Percentiles rank a stretch among this genome's conserved stretches.
Evolutionary conservation across 2,113 vertebrate species (phyloP).

Genomic region (Callipepla californica): DNA sequence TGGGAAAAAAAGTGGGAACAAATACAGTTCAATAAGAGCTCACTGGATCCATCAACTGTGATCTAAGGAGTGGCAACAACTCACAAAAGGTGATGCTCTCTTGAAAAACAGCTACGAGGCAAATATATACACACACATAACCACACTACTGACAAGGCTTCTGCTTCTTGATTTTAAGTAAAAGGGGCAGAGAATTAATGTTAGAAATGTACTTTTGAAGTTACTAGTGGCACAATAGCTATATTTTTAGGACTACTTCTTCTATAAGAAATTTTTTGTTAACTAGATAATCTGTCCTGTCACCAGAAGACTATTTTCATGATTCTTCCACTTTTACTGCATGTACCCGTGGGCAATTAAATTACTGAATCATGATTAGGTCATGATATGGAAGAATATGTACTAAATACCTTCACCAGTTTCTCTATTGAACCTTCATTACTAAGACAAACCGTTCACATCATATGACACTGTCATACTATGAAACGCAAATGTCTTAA

Average conservation of each 20-base stretch:
- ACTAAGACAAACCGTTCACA: neutral
- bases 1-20: neutral
- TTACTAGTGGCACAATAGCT: neutral
- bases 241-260: neutral
- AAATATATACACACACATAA: neutral
- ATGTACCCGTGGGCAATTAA: neutral
- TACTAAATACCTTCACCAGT: neutral
- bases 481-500: neutral
- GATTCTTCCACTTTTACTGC: neutral
- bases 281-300: neutral
- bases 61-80: neutral
- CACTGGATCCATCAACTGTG: neutral
- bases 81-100: neutral
- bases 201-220: neutral
- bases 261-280: neutral
- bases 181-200: accelerated
- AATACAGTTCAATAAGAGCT: neutral
- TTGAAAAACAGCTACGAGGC: neutral
- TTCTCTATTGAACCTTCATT: neutral
- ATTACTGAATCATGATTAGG: neutral
- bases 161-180: neutral
- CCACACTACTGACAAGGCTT: neutral
- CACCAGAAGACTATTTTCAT: neutral
- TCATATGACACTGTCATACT: neutral
- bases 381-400: neutral